phyloP scores from a whole-genome alignment of 2,113 vertebrate species.

The Ciconia stormi region DNA sequence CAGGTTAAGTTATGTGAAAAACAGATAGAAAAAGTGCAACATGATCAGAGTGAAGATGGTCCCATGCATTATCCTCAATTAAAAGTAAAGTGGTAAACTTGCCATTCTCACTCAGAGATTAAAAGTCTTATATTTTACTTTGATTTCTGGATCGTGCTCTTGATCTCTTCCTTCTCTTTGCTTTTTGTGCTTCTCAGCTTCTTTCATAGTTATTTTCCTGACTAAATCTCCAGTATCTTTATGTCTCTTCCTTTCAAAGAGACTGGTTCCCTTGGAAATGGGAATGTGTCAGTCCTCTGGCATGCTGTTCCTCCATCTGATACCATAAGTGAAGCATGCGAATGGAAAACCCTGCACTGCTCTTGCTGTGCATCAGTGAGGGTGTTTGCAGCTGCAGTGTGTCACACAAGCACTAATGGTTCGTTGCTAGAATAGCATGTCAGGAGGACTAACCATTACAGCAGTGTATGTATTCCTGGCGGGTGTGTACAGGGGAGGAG shows the following conservation, averaged over 20 bases:
- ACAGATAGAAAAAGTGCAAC: not conserved
- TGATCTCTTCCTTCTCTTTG: not conserved
- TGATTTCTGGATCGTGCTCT: not conserved
- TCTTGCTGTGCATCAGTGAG: not conserved
- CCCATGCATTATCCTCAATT: not conserved
- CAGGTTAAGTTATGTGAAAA: not conserved
- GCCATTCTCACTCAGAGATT: not conserved
- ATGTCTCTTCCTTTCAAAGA: not conserved
- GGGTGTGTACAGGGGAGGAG: too few relatives aligned
- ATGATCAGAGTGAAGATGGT: not conserved
- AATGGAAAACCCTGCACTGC: not conserved
- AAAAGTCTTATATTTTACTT: not conserved
- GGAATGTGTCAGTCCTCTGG: not conserved
- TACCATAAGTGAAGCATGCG: rapidly evolving
- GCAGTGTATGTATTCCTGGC: not conserved
- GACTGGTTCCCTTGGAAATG: not conserved
- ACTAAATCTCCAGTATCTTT: not conserved
- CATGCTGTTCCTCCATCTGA: not conserved
- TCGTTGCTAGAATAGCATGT: rapidly evolving
- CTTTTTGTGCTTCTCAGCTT: not conserved
- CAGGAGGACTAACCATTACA: not conserved
- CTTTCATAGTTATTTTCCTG: not conserved
- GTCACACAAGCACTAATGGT: not conserved
- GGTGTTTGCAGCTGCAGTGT: not conserved
- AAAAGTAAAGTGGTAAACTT: not conserved